Base-by-base conservation (phyloP, 2,888 invertebrate species). In the Theristus sp. region DNA sequence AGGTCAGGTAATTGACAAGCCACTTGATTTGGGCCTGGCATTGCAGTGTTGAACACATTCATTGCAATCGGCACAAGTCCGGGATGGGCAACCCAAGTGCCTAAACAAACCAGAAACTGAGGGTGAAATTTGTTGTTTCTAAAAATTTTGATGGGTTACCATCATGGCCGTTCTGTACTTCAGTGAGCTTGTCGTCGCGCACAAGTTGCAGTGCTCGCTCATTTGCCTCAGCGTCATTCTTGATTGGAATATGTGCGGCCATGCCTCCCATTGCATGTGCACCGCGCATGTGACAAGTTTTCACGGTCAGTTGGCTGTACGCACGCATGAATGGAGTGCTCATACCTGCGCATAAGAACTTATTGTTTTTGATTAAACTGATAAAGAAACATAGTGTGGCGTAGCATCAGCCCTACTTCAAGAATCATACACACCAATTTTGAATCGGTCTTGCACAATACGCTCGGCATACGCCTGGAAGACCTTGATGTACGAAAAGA, bases 31-130 rank as follows among this genome's bases (percentile, higher is more conserved):
- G 76, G 76, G 1, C 73, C 73, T 0, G 61, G 61, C n/a, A 66
- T 61, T 38, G 60, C 38, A 13, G 31, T 29, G 29, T 66, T 60
- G 60, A 65, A 63, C 56, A 73, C 69, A 58, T 71, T 64, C 58
- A 65, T 67, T 56, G 72, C 73, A 46, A 73, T 62, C 30, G 80
- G 79, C 22, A 84, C 81, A 2, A 83, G 75, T 49, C 81, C 76
- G 0, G 81, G 71, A 70, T 84, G 84, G 65, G 83, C 84, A 3
- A 84, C 81, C 80, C 84, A 80, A 67, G 84, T 84, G 1, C 84
- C 84, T 69, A 84, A 83, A 0, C 82, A 80, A 0, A 84, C 60
- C 13, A n/a, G 6, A n/a, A 6, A 52, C 13, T 52, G 24, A 52
- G 13, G 53, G 13, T n/a, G 53, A n/a, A 24, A 52, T n/a, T n/a